Conservation (phyloP, 2,113 vertebrate genomes). For the Proteles cristata region DNA sequence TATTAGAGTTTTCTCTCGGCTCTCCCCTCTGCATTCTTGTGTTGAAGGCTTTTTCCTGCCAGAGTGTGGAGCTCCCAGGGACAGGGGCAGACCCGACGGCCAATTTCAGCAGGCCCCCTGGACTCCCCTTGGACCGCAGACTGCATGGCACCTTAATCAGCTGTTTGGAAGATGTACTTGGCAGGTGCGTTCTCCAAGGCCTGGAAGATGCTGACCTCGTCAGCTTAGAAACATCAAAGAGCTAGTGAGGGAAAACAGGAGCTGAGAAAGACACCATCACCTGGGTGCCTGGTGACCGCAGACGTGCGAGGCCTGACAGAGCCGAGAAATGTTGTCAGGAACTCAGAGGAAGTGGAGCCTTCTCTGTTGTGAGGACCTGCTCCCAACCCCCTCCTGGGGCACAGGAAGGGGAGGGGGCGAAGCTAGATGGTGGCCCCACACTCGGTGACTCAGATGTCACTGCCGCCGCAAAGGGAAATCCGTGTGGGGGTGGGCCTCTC, state of each 20-base stretch:
- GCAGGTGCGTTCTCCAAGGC: background rate
- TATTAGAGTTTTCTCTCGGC: background rate
- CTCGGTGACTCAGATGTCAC: conserved; percentile 44
- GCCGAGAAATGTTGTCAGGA: background rate
- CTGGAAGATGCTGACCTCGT: conserved; percentile 40
- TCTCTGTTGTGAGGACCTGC: background rate
- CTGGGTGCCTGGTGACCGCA: background rate
- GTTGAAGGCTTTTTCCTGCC: background rate
- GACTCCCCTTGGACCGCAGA: conserved; percentile 10
- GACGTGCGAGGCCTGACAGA: background rate
- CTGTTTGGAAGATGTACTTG: conserved; percentile 14
- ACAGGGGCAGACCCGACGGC: background rate
- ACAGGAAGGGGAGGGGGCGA: background rate
- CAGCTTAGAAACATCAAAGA: conserved; percentile 47
- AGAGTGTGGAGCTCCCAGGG: background rate
- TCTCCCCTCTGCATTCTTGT: background rate
- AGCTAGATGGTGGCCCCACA: background rate
- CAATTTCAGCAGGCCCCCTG: background rate
- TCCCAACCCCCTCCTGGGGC: background rate
- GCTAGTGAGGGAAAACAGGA: background rate
- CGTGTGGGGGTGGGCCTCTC: background rate
- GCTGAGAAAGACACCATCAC: conserved; percentile 42
- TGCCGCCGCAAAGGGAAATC: conserved; percentile 40
- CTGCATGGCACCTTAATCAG: background rate
- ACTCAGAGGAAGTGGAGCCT: background rate